A percentile compares a stretch with the other conserved stretches of the same genome.
These are phyloP conservation scores for Carassius gibelio DNA, from an alignment of 2,113 vertebrate genomes.

Conservation along the genomic window DNA sequence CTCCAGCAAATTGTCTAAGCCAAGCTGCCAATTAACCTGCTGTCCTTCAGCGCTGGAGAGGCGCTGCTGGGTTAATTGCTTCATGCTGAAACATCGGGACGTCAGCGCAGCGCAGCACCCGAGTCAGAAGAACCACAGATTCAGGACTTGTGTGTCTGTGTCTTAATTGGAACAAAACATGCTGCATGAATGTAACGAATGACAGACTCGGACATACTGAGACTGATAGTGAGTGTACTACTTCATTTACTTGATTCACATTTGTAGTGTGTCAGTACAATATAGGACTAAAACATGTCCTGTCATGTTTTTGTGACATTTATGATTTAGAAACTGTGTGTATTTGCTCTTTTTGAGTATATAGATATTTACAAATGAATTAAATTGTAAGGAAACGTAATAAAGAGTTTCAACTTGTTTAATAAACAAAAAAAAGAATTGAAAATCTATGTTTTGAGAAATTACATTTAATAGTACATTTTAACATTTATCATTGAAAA, in stretches of 20 bases:
- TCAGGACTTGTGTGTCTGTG: not conserved
- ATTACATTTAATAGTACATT: no score
- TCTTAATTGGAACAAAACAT: constrained; percentile 14
- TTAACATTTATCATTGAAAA: no score
- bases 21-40: constrained; percentile 61
- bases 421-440: no score
- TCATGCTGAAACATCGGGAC: constrained; percentile 54
- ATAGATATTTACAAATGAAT: no score
- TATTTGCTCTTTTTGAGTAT: no score
- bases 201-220: not conserved
- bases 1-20: constrained; percentile 62
- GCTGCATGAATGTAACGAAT: not conserved
- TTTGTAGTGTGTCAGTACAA: not conserved
- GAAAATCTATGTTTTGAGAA: no score
- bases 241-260: not conserved
- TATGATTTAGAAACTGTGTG: no score
- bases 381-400: no score
- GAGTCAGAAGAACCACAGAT: constrained; percentile 32
- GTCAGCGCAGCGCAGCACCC: constrained; percentile 45
- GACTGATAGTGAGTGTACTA: not conserved
- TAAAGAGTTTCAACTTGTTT: no score
- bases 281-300: not conserved
- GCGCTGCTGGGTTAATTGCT: constrained; percentile 62
- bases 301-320: no score
- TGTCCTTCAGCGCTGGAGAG: constrained; percentile 51